Base-by-base conservation (phyloP, 2,888 invertebrate species). In the Cataglyphis livida region DNA sequence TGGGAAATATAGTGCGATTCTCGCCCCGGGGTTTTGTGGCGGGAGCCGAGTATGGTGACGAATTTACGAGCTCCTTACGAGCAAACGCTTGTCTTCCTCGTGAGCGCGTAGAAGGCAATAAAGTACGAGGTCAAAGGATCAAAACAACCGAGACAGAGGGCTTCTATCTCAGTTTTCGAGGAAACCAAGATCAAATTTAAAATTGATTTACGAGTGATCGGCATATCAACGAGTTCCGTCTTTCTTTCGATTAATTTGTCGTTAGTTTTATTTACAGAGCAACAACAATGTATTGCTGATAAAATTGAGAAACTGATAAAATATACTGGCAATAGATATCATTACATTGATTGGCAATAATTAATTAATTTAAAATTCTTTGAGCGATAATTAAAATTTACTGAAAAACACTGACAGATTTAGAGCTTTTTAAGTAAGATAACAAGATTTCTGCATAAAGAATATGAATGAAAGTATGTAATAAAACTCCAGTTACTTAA, bases 41-140 rank as follows among this genome's bases (percentile, higher is more conserved):
- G 85, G 90, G 90, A 92, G 91, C 91, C 89, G 86, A 90, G 89
- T 75, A 83, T 87, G 85, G 91, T 92, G 93, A 92, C 92, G 92
- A 92, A 92, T 92, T 92, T 92, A 92, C 90, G 92, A 92, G 91
- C 92, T 88, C 87, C 91, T 92, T 91, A 90, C 91, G 84, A 89
- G 68, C 78, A 1, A 4, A 59, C 79, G 89, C 85, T 89, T 90
- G 90, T 89, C 89, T 84, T 85, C 86, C 85, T 85, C 88, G 68
- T 78, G 86, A 88, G 87, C 87, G 87, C 86, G 81, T 84, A 86
- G 84, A 74, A 62, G 85, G 88, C 88, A 89, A 91, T 88, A 90
- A 90, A 90, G 87, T 87, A 86, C 79, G 87, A 83, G 74, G 88
- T 85, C 85, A 88, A 83, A 85, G 81, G 84, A 87, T 87, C 88